Evolutionary conservation across 2,113 vertebrate genomes (phyloP), one percentile per base, ranked within the genome.

Genomic region (pig (Sus scrofa)): DNA sequence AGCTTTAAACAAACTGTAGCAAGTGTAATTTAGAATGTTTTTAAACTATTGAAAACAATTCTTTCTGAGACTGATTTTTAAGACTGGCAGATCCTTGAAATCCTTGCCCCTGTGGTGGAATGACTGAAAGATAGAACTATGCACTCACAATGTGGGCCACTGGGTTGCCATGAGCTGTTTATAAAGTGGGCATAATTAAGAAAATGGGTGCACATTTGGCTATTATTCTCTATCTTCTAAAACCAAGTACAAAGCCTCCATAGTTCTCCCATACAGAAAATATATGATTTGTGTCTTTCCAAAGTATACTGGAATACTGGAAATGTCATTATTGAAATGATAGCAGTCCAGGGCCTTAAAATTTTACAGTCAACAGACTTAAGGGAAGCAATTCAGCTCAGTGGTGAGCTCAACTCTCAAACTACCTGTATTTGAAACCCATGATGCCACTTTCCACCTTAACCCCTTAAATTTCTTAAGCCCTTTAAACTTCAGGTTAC

Each of bases 11-110:
- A 98, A 97, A 96, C 92, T 96, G 50, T 94, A 91, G 82, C 84
- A 96, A 97, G 96, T 97, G 92, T 86, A 97, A 98, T 98, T 97
- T 97, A 96, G 94, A 98, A 98, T 97, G 98, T 96, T 97, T 98
- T 97, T 91, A 96, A 97, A 98, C 97, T 96, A 96, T 89, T 87
- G 96, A 96, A 97, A 98, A 96, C 89, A 97, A 95, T 39, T 87
- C 89, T 97, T 96, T 97, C 93, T 89, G 94, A 97, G 97, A 93
- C 78, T 86, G 94, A 97, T 96, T 96, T 91, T 56, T 94, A 96
- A 91, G 91, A 74, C 83, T 63, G 82, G 70, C 88, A 97, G 88
- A 93, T 79, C 79, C 87, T 89, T 96, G 77, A 91, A 89, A 96
- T 94, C 96, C 65, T 88, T 86, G 58, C 75, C 39, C 70, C 94